Evolutionary conservation across 1,140 invertebrate genomes (phyloP).

Genomic region (Leptinotarsa undecemlineata): DNA sequence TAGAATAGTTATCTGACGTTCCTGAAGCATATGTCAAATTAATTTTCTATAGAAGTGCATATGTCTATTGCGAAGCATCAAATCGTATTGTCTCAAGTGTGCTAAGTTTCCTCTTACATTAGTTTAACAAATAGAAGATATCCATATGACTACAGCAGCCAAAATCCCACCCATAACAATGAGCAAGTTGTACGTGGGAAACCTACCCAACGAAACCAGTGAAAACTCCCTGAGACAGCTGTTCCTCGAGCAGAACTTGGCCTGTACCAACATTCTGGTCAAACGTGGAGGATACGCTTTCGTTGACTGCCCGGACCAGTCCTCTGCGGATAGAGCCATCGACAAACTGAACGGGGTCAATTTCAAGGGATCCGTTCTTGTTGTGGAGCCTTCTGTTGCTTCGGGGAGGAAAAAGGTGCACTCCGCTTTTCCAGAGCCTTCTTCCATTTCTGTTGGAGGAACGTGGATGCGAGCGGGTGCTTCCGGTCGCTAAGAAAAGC

Average conservation of each 20-base stretch:
- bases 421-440: not conserved
- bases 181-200: slow-evolving; percentile 84
- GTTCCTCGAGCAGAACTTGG: slow-evolving; percentile 75
- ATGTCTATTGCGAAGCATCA: not conserved
- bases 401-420: slow-evolving; percentile 61
- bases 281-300: slow-evolving; percentile 86
- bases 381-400: slow-evolving; percentile 68
- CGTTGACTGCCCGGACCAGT: slow-evolving; percentile 82
- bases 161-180: slow-evolving; percentile 60
- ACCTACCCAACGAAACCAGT: slow-evolving; percentile 75
- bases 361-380: slow-evolving; percentile 64
- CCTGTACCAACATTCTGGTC: slow-evolving; percentile 74
- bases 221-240: slow-evolving; percentile 74
- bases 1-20: too few relatives aligned
- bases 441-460: slow-evolving; percentile 5
- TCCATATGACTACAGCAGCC: slow-evolving; percentile 47
- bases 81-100: slow-evolving; percentile 1
- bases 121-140: slow-evolving; percentile 24
- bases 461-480: slow-evolving; percentile 19
- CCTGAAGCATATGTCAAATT: slow-evolving; percentile 16
- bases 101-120: not conserved
- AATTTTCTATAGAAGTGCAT: slow-evolving; percentile 15
- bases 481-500: slow-evolving; percentile 4
- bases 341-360: slow-evolving; percentile 74
- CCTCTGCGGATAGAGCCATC: slow-evolving; percentile 78